A percentile compares a stretch with the other conserved stretches of the same genome.
Evolutionary conservation across 2,888 invertebrate species (phyloP).

Genomic region (Parnassius smintheus): DNA sequence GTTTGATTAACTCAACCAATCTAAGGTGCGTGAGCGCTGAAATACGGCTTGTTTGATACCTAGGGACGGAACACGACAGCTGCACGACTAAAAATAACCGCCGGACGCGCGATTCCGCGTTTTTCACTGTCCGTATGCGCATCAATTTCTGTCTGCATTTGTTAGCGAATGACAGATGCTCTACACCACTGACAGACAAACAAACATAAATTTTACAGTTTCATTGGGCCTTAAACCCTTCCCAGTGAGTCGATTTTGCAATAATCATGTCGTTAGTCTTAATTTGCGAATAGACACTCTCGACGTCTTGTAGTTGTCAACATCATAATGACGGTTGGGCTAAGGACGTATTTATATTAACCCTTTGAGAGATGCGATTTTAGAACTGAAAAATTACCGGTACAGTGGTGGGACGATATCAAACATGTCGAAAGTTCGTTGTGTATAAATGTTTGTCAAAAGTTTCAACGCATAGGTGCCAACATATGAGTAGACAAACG

Average conservation of each 20-base stretch:
- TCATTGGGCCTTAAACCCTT: constrained; percentile 32
- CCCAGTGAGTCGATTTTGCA: constrained; percentile 37
- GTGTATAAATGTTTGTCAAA: background rate
- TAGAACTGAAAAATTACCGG: constrained; percentile 49
- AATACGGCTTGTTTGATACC: constrained; percentile 53
- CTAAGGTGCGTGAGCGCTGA: constrained; percentile 39
- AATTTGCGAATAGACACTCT: constrained; percentile 41
- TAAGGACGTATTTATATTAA: constrained; percentile 63
- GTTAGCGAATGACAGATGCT: constrained; percentile 78
- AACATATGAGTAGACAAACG: too few relatives aligned
- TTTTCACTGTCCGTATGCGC: constrained; percentile 76
- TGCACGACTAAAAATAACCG: constrained; percentile 66
- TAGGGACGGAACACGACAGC: constrained; percentile 66
- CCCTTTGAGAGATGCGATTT: constrained; percentile 59
- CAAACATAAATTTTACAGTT: constrained; percentile 30
- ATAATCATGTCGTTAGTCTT: constrained; percentile 24
- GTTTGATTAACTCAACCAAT: constrained; percentile 38
- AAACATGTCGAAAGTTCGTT: constrained; percentile 1
- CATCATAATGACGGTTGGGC: constrained; percentile 64
- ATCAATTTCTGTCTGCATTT: constrained; percentile 78
- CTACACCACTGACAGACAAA: constrained; percentile 59
- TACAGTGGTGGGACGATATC: constrained; percentile 14
- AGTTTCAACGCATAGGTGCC: too few relatives aligned
- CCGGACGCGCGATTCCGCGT: constrained; percentile 73
- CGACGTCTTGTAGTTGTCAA: constrained; percentile 63